phyloP scores from a whole-genome alignment of 2,113 vertebrate genomes.

The Hydrolagus affinis region DNA sequence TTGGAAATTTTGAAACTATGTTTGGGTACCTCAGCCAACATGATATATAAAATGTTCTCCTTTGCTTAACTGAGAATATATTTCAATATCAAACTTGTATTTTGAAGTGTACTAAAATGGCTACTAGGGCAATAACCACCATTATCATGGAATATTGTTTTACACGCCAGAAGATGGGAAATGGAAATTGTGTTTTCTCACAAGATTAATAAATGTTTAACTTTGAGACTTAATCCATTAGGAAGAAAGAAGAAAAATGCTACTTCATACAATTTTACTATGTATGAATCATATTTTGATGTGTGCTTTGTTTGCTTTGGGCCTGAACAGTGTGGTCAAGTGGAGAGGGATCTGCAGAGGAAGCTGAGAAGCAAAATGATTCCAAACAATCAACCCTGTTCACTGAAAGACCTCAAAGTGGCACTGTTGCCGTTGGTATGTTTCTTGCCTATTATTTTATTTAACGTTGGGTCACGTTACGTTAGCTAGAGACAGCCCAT shows the following conservation, averaged over 20 bases:
- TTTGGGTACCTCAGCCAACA: background rate
- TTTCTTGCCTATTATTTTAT: constrained; percentile 33
- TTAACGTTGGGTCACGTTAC: no score
- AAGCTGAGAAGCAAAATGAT: constrained; percentile 68
- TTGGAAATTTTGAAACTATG: no score
- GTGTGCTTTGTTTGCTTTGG: constrained; percentile 38
- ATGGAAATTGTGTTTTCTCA: background rate
- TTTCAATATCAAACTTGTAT: background rate
- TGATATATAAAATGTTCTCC: background rate
- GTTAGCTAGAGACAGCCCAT: no score
- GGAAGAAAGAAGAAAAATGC: background rate
- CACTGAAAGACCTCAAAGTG: constrained; percentile 73
- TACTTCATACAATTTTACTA: background rate
- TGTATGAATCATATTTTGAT: background rate
- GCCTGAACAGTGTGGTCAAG: constrained; percentile 74
- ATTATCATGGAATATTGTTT: background rate
- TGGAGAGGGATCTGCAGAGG: constrained; percentile 72
- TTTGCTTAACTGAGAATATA: no score
- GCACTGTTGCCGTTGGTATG: constrained; percentile 80
- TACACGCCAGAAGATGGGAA: background rate
- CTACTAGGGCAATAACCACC: background rate
- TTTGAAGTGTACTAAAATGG: background rate
- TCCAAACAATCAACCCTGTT: constrained; percentile 72
- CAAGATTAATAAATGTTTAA: constrained; percentile 14
- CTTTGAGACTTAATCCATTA: background rate